Base-by-base conservation (phyloP, 2,888 invertebrate species). In the Willowsia nigromaculata region DNA sequence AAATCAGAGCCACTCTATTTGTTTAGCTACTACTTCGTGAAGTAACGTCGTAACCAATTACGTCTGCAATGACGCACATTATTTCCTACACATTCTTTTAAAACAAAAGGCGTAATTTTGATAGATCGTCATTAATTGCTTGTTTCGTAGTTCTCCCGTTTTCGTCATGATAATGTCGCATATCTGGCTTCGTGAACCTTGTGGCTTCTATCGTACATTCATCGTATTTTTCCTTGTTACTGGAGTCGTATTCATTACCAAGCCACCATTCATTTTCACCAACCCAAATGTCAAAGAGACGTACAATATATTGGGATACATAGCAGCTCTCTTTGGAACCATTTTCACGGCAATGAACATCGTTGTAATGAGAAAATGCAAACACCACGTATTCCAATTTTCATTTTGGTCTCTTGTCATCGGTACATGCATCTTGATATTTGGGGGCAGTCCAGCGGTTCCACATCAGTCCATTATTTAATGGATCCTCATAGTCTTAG, bases 271-370 rank as follows among this genome's bases (percentile, higher is more conserved):
- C 90, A 88, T 94, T 83, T 94, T 94, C 85, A 81, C 76, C 40
- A 76, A 62, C 7, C 81, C 88, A 11, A 50, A 93, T 93, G 84
- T 92, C 90, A 89, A 90, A 90, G 30, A 93, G 93, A n/a, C 91
- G 11, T 94, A 94, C 91, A 94, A 94, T 90, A 90, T 94, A 0
- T 90, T 94, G 90, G 94, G 94, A 47, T 94, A 94, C 89, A 92
- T 93, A 0, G 94, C 93, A 53, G 94, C 94, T 6, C 92, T 94
- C 0, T 91, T 93, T 30, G 94, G 94, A 47, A 94, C 94, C 0
- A 76, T 94, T 1, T 94, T 94, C 90, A 94, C 94, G 1, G 94
- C 94, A 5, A 90, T 94, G 53, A 94, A 94, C 81, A 94, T 94
- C 37, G 94, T 94, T 0, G 93, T 94, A 18, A 94, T 94, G 94